Percentiles rank a stretch among this genome's conserved stretches.
These are phyloP conservation scores for Drosophila subquinaria DNA, from an alignment of 2,888 invertebrate genomes.

Conservation along the genomic window DNA sequence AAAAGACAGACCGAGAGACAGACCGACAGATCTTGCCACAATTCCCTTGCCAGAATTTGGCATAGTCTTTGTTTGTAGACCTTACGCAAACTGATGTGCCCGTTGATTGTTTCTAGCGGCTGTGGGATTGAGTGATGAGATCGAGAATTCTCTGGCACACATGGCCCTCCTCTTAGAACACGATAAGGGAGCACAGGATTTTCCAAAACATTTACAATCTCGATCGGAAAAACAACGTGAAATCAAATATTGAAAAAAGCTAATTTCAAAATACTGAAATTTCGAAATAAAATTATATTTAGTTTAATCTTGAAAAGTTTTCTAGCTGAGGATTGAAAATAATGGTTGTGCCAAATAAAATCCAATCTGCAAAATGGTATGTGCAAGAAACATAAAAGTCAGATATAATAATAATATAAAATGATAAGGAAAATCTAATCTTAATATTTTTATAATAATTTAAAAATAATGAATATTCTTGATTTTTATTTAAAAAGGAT, in stretches of 20 bases:
- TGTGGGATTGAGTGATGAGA: conserved; percentile 74
- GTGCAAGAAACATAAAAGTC: too few species aligned
- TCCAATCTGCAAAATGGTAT: too few species aligned
- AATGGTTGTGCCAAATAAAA: too few species aligned
- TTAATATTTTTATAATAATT: too few species aligned
- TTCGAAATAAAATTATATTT: neutral
- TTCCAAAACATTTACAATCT: conserved; percentile 69
- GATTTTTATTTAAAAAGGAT: too few species aligned
- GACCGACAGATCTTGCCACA: conserved; percentile 23
- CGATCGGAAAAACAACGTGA: conserved; percentile 34
- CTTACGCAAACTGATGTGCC: conserved; percentile 48
- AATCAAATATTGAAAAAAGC: neutral
- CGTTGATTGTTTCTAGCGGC: conserved; percentile 75
- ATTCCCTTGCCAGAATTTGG: conserved; percentile 53
- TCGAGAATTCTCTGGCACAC: conserved; percentile 45
- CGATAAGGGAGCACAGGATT: conserved; percentile 43
- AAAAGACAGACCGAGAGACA: conserved; percentile 7
- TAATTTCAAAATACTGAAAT: neutral
- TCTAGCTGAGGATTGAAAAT: too few species aligned
- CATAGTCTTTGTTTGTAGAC: conserved; percentile 53
- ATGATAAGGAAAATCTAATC: too few species aligned
- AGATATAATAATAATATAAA: too few species aligned
- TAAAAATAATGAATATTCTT: too few species aligned
- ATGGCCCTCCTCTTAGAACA: conserved; percentile 33
- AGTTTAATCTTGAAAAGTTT: too few species aligned